A percentile compares a stretch with the other conserved stretches of the same genome.
Conservation (phyloP, 2,113 vertebrate genomes). For the Parotia lawesii region DNA sequence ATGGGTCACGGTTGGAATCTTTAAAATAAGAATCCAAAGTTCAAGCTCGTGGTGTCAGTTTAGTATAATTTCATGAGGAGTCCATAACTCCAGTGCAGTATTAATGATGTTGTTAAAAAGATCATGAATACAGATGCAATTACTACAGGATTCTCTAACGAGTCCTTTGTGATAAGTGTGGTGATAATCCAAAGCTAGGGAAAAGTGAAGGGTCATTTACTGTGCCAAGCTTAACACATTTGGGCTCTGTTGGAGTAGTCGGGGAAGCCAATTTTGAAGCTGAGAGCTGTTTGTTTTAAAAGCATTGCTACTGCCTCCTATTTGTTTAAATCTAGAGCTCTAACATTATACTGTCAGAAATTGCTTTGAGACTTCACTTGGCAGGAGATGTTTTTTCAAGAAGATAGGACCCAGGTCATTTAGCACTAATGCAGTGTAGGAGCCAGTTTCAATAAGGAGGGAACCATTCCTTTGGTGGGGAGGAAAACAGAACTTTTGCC, state of each 20-base stretch:
- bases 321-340: conserved; percentile 54
- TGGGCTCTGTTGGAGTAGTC: conserved; percentile 39
- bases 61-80: neutral
- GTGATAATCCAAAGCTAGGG: conserved; percentile 29
- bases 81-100: neutral
- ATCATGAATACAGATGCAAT: conserved; percentile 6
- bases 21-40: conserved; percentile 37
- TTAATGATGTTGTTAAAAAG: conserved; percentile 22
- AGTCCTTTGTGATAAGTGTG: conserved; percentile 6
- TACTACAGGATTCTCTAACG: neutral
- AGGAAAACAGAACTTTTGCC: conserved; percentile 6
- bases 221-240: conserved; percentile 49
- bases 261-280: conserved; percentile 44
- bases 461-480: neutral
- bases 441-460: neutral
- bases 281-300: conserved; percentile 60
- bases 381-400: conserved; percentile 25
- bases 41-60: conserved; percentile 23
- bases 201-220: conserved; percentile 51
- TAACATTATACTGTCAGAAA: conserved; percentile 43
- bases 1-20: conserved; percentile 1
- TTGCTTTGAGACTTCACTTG: conserved; percentile 23
- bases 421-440: neutral
- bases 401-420: conserved; percentile 30
- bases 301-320: conserved; percentile 50